Base-by-base conservation (phyloP, 2,113 vertebrate genomes). In the Pungitius pungitius region DNA sequence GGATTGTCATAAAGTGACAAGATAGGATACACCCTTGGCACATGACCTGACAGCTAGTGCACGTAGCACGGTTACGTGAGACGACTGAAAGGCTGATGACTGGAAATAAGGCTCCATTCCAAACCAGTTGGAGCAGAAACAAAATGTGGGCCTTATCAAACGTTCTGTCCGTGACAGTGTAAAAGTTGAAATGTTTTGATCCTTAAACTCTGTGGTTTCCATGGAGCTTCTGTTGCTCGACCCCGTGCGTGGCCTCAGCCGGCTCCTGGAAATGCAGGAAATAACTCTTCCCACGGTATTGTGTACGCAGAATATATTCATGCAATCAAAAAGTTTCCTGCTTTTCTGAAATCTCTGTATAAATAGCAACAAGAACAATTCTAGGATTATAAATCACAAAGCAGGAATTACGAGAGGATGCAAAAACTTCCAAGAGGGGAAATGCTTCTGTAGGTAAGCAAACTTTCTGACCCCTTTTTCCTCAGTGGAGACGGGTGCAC, bases 241-340 rank as follows among this genome's bases (percentile, higher is more conserved):
- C 56, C 39, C 60, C 24, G 37, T 73, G 64, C 77, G 5, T 24
- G 67, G 39, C 77, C 76, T 78, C 58, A 56, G 69, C 75, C 78
- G 42, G 83, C 80, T 57, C 37, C 77, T 69, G 52, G 78, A 80
- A 47, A 60, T 75, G 65, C 84, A 87, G 90, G 91, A 90, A 91
- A 81, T 79, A 65, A 60, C 81, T 76, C 71, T 88, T 86, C 85
- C 85, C 70, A 75, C 73, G 65, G 84, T 79, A 89, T 84, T 88
- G 89, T 87, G 78, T 71, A 68, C 64, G 20, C 56, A 85, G 45
- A 86, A 84, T 80, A 85, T 79, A 71, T 85, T 78, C 75, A 77
- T 57, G 77, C 86, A 86, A 91, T 90, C 88, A 91, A 90, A 91
- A 85, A 66, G 85, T 91, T 92, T 91, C 86, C 86, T 91, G 90